Conservation (phyloP, 2,888 invertebrate species). For the Drosophila stalkeri region DNA sequence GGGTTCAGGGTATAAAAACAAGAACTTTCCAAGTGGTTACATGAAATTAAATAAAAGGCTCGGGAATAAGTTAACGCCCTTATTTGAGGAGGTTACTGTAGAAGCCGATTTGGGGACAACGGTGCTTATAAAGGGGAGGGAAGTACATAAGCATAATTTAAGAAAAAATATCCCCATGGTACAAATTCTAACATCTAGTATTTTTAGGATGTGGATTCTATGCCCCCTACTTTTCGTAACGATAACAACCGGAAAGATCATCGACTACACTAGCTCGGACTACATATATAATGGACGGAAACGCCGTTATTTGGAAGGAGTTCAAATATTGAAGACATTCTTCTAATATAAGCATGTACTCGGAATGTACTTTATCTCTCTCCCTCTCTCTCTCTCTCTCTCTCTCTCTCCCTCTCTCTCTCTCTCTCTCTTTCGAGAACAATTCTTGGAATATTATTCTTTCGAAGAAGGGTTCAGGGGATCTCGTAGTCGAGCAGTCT, state of each 20-base stretch:
- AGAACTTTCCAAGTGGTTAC: neutral
- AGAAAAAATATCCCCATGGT: neutral
- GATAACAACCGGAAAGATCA: neutral
- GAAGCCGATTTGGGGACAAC: neutral
- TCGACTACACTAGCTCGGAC: neutral
- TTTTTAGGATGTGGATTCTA: neutral
- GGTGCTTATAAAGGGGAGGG: neutral
- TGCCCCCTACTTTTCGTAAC: neutral
- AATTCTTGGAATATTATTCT: too few species aligned
- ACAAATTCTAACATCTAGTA: neutral
- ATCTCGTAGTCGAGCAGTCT: too few species aligned
- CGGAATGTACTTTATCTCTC: too few species aligned
- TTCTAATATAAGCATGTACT: neutral
- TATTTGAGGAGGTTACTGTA: neutral
- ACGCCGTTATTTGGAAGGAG: neutral
- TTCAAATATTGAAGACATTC: neutral
- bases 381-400: too few species aligned
- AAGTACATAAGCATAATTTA: neutral
- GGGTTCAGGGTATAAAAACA: too few species aligned
- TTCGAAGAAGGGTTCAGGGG: too few species aligned
- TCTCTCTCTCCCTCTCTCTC: too few species aligned
- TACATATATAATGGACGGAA: neutral
- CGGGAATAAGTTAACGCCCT: neutral
- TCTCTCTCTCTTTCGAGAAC: too few species aligned
- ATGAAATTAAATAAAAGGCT: neutral